Evolutionary conservation across 1,140 invertebrate genomes (phyloP), one percentile per base, ranked within the genome.

Genomic region (Nephotettix cincticeps): DNA sequence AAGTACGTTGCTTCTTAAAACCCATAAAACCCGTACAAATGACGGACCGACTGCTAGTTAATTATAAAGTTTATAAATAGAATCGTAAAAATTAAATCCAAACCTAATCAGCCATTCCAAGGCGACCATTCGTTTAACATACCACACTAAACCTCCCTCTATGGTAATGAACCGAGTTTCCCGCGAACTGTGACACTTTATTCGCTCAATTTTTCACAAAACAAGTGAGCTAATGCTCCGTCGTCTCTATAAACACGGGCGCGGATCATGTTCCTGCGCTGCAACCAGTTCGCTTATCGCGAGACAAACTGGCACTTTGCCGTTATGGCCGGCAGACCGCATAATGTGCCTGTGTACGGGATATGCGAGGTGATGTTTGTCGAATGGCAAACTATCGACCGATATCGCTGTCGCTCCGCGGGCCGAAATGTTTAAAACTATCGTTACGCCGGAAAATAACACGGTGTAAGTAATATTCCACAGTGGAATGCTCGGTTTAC

Each of bases 331-430:
- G 4, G 21, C 6, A 17, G 47, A 51, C 47, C n/a, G 47, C 47
- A 51, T 51, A 51, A 51, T 19, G 14, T n/a, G n/a, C 17, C 36
- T 17, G 6, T 2, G 47, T 6, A 36, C 32, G 32, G 32, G 32
- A 36, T 19, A 51, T 21, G 47, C 14, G 14, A 51, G 21, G 47
- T 19, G 6, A 51, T 51, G 47, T 51, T 51, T 21, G 47, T 21
- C 47, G 47, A 51, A 17, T 51, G 47, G 47, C 47, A 51, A 51
- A 51, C 21, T 51, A 51, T 51, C 47, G 47, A 51, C 47, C 47
- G 14, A 21, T 51, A 51, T 51, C 47, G 14, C 19, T 51, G 21
- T 4, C 19, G n/a, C 47, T 51, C 47, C 14, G 47, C 47, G 21
- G 21, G 6, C 47, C 47, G 21, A 51, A 51, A n/a, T 19, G 47